A percentile compares a stretch with the other conserved stretches of the same genome.
Conservation (phyloP, 2,113 vertebrate genomes). For the Gorsachius goisagi region DNA sequence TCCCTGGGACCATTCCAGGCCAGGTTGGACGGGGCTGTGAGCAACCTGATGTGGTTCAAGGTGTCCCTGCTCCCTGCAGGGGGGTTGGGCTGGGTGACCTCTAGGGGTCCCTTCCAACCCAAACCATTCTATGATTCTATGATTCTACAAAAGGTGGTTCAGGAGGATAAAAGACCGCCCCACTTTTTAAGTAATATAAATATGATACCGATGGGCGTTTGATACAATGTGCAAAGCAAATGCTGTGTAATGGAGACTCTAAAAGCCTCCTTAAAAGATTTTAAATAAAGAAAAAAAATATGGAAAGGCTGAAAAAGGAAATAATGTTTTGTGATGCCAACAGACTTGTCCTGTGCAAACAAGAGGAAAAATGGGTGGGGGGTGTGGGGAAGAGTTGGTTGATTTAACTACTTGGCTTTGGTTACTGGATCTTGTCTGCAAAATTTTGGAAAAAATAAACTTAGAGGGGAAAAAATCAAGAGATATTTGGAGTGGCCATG, state of each 20-base stretch:
- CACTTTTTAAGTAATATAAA: neutral
- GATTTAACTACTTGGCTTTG: neutral
- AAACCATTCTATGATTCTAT: no score
- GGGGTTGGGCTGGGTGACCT: no score
- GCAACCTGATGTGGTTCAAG: no score
- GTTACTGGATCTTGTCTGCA: neutral
- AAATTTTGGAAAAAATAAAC: neutral
- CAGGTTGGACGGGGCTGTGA: no score
- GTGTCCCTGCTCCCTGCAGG: no score
- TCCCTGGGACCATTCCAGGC: no score
- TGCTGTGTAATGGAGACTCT: neutral
- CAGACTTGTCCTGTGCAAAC: neutral
- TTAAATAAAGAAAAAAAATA: neutral
- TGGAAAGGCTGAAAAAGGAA: neutral
- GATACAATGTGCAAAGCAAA: neutral
- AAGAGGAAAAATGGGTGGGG: neutral
- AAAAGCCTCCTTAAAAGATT: neutral
- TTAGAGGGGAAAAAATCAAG: neutral
- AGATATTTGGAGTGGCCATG: neutral
- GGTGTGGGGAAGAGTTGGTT: neutral
- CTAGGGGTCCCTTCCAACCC: no score
- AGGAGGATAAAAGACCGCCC: neutral
- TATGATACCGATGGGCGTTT: fast-evolving
- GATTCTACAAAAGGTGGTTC: neutral
- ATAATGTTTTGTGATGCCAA: neutral